Base-by-base conservation (phyloP, 1,140 invertebrate genomes). In the Rhyacophila brunnea region DNA sequence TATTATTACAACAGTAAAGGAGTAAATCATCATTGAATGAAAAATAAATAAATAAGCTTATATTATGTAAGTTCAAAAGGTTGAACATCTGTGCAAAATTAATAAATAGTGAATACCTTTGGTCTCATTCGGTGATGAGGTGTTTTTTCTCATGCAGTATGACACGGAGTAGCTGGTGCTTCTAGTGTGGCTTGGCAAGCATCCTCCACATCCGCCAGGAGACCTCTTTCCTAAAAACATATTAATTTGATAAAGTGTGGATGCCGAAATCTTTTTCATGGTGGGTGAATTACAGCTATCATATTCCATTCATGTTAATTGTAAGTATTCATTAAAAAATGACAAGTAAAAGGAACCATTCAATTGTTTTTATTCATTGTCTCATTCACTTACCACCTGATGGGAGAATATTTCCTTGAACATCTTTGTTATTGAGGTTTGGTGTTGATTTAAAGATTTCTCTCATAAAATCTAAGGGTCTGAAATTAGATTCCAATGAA, bases 401-500 rank as follows among this genome's bases (percentile, higher is more conserved):
- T 45, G 74, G 78, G 0, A 76, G 74, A n/a, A 74, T 77, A 5
- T 74, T 61, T 9, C 75, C 71, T 2, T 74, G 79, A 5, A 77
- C 75, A 60, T 91, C 92, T 69, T 95, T 94, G 65, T 95, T 95
- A 68, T 95, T 94, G 7, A 97, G 72, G 75, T 96, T 97, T 0
- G 94, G 94, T 0, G 94, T 96, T 0, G 93, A 96, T 71, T 97
- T 96, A 72, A 97, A 98, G 32, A 97, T 91, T 66, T 97, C 95
- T 67, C 90, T 87, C 85, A 93, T 92, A 60, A 93, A 90, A 74
- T 95, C 92, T 2, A 93, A 72, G 0, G 92, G 91, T 14, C 91
- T 79, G 68, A 91, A 91, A 70, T 92, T 89, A 0, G 89, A 91
- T 67, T 92, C 90, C 1, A 93, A 71, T 2, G 93, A 93, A 70